These are phyloP conservation scores for Spodoptera littoralis DNA, from an alignment of 2,888 invertebrate genomes.

Conservation along the genomic window DNA sequence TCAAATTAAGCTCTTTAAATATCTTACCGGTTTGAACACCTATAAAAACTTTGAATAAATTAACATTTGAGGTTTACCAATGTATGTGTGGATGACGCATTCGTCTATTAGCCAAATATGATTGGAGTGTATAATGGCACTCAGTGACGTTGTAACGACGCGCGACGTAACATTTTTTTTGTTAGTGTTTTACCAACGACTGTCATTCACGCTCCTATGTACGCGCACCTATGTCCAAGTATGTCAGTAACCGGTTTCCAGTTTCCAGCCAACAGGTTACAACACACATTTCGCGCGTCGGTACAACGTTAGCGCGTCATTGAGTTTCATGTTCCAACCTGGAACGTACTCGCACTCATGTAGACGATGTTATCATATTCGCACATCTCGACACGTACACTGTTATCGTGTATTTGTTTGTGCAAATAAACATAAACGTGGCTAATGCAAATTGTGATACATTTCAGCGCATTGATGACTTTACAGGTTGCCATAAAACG, in stretches of 20 bases:
- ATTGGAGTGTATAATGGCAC: background rate
- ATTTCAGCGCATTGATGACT: conserved; percentile 2
- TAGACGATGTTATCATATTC: background rate
- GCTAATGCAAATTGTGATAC: background rate
- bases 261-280: conserved; percentile 7
- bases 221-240: too few species aligned
- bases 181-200: background rate
- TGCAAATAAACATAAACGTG: too few species aligned
- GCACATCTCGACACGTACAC: background rate
- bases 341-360: background rate
- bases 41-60: conserved; percentile 16
- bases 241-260: too few species aligned
- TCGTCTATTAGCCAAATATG: conserved; percentile 3
- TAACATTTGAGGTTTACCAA: background rate
- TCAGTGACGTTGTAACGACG: conserved; percentile 20
- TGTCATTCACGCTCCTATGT: conserved; percentile 10
- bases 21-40: background rate
- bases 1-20: conserved; percentile 10
- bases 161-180: background rate
- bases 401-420: too few species aligned
- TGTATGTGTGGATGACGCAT: conserved; percentile 16
- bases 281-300: conserved; percentile 9
- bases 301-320: conserved; percentile 19
- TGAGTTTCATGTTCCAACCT: conserved; percentile 7
- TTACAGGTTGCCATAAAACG: background rate